Evolutionary conservation across 2,113 vertebrate species (phyloP).

Genomic region (Datnioides undecimradiatus): DNA sequence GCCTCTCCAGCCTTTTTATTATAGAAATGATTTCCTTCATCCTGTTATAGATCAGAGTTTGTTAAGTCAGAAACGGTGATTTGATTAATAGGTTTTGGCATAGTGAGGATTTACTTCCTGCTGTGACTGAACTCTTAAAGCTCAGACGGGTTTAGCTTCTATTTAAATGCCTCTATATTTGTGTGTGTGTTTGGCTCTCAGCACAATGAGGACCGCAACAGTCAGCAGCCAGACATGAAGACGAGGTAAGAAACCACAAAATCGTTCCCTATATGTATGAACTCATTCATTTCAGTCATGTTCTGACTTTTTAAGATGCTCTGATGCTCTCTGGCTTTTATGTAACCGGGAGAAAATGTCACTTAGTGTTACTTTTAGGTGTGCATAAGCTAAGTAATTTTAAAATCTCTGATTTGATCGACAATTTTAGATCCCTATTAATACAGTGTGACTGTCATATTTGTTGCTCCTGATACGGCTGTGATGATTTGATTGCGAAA

Average conservation of each 20-base stretch:
- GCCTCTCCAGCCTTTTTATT: conserved; percentile 8
- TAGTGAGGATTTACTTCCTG: conserved; percentile 37
- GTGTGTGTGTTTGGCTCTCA: conserved; percentile 70
- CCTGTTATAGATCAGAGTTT: conserved; percentile 8
- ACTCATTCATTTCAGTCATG: background rate
- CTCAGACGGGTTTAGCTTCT: conserved; percentile 60
- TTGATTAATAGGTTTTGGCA: conserved; percentile 31
- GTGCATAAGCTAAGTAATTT: too few relatives aligned
- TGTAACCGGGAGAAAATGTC: too few relatives aligned
- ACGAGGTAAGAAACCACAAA: conserved; percentile 86
- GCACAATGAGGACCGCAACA: conserved; percentile 88
- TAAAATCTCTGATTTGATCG: too few relatives aligned
- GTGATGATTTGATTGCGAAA: too few relatives aligned
- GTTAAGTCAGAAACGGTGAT: background rate
- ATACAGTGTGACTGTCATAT: too few relatives aligned
- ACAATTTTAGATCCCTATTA: too few relatives aligned
- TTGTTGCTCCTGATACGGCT: too few relatives aligned
- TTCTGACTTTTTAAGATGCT: background rate
- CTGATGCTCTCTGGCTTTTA: too few relatives aligned
- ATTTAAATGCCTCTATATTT: conserved; percentile 50
- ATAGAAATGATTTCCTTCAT: background rate
- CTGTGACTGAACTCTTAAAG: conserved; percentile 49
- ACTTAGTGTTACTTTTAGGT: too few relatives aligned
- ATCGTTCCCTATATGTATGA: background rate
- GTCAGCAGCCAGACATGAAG: conserved; percentile 91